Conservation (phyloP, 2,113 vertebrate genomes). For the Megaceryle torquata region DNA sequence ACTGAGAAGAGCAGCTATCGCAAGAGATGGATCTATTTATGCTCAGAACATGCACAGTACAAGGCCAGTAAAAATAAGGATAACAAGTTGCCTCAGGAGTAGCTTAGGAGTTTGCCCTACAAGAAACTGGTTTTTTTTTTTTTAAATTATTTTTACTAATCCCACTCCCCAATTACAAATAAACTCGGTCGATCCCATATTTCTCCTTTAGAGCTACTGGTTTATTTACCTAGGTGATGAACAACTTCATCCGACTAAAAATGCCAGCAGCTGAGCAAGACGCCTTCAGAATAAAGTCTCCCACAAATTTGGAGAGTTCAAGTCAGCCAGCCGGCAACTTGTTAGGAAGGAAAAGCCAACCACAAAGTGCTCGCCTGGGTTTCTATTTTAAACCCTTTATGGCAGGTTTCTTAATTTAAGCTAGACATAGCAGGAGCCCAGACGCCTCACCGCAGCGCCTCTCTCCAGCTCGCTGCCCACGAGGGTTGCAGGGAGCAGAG, state of each 20-base stretch:
- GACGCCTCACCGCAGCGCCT: background rate
- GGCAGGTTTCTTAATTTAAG: slow-evolving; percentile 21
- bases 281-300: background rate
- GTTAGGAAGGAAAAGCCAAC: slow-evolving; percentile 16
- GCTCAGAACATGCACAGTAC: background rate
- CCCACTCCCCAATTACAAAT: background rate
- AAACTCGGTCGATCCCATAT: background rate
- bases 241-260: background rate
- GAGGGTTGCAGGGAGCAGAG: background rate
- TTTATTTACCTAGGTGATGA: background rate
- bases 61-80: background rate
- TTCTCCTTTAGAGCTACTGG: background rate
- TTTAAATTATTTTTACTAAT: background rate
- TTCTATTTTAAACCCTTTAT: slow-evolving; percentile 44
- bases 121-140: background rate
- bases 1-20: background rate
- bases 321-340: background rate
- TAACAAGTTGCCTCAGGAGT: background rate
- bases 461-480: background rate
- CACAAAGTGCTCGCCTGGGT: background rate
- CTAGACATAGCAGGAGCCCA: background rate
- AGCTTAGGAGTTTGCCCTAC: background rate
- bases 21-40: background rate
- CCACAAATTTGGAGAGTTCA: background rate
- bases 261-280: background rate